Conservation (phyloP, 2,888 invertebrate genomes). For the Thelaira solivaga region DNA sequence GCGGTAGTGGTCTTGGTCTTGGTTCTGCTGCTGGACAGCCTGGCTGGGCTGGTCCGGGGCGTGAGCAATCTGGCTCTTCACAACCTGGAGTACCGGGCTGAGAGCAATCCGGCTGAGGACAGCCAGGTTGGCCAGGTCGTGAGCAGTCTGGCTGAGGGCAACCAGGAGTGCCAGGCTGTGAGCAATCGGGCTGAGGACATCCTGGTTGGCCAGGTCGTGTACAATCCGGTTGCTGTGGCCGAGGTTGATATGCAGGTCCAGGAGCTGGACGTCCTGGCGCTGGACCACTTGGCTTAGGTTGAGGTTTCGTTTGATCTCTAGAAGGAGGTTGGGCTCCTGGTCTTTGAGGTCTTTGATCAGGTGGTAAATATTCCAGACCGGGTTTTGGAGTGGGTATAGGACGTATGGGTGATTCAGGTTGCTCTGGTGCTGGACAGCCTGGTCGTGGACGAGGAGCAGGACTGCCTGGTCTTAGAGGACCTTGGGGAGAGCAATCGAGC, state of each 20-base stretch:
- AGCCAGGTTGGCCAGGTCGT: constrained; percentile 16
- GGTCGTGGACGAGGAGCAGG: constrained; percentile 57
- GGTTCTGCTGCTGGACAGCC: constrained; percentile 55
- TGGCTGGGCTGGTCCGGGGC: constrained; percentile 35
- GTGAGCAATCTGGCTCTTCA: constrained; percentile 9
- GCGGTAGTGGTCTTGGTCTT: constrained; percentile 22
- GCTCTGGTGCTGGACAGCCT: constrained; percentile 61
- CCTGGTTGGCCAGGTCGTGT: constrained; percentile 59
- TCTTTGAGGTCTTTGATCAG: constrained; percentile 54
- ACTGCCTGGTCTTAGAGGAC: constrained; percentile 49
- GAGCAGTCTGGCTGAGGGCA: constrained; percentile 40
- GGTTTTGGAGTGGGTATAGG: constrained; percentile 59
- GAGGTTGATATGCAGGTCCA: constrained; percentile 33
- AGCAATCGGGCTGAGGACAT: constrained; percentile 38
- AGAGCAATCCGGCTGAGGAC: constrained; percentile 22
- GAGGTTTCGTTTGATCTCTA: constrained; percentile 10
- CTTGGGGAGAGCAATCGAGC: constrained; percentile 65
- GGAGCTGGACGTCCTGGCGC: constrained; percentile 33
- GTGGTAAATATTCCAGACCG: constrained; percentile 64
- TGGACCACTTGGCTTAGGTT: constrained; percentile 39
- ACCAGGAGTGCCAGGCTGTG: constrained; percentile 46
- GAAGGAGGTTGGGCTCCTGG: constrained; percentile 25
- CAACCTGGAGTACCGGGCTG: constrained; percentile 42
- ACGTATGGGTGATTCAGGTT: constrained; percentile 64
- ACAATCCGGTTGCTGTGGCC: constrained; percentile 27